Evolutionary conservation across 2,797 vertebrate species (phyloP), one percentile per base, ranked within the genome.

Genomic region (Adrianichthys oophorus): DNA sequence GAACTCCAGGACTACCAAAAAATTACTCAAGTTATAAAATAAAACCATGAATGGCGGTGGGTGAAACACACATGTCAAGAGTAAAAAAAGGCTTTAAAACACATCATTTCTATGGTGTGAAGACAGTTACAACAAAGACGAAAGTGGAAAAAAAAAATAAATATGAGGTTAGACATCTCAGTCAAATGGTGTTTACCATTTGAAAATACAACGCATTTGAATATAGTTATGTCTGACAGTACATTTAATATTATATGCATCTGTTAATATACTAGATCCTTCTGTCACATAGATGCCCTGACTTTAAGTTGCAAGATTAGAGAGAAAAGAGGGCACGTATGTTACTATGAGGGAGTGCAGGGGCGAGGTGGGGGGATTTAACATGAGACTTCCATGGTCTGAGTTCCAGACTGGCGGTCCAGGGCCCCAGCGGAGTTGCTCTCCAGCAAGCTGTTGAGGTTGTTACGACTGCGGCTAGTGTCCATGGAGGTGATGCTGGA

Each of bases 361-460:
- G 43, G 56, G 49, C 12, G 48, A 52, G 51, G 15, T 19, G 52
- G 41, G 29, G 32, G 26, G 44, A 29, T 83, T 93, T 94, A 98
- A 89, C 96, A 99, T 85, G 96, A 98, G 56, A 99, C 93, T 88
- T 98, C 96, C 95, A 98, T 95, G 85, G 96, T 97, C 82, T 96
- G 95, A 83, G 93, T 92, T 76, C 89, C 80, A 54, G 90, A 85
- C 82, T 93, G 94, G 87, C 82, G 84, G 79, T 95, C 93, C 79
- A 92, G 82, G 51, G 82, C 89, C 65, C 91, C 92, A 26, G 90
- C 87, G 80, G 80, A 82, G 55, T 85, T 88, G 70, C 88, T 92
- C 62, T 98, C 95, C 67, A 94, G 92, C 26, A 93, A 91, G 80
- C 88, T 94, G 92, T 92, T 95, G 84, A 93, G 78, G 37, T 95